phyloP scores from a whole-genome alignment of 1,140 invertebrate genomes.

The Zaprionus taronus region DNA sequence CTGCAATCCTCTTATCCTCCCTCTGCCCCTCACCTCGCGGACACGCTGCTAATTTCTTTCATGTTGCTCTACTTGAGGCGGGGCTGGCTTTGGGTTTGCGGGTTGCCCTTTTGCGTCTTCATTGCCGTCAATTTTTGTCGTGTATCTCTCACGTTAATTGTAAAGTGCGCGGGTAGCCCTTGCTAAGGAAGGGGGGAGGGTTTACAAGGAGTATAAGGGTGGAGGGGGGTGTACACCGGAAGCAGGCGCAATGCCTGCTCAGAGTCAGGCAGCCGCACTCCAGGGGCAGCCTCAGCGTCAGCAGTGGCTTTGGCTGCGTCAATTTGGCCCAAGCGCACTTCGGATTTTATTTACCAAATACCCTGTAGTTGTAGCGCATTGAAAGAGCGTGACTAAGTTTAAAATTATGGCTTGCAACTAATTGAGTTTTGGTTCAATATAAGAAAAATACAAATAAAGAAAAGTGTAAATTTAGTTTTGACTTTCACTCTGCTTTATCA shows the following conservation, averaged over 20 bases:
- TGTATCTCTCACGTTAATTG: conserved; percentile 73
- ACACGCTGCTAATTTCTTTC: conserved; percentile 79
- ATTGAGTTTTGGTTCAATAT: too few species aligned
- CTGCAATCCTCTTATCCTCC: not conserved
- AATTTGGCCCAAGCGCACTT: conserved; percentile 35
- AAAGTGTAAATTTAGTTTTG: too few species aligned
- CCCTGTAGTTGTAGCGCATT: conserved; percentile 6
- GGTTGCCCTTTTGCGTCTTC: conserved; percentile 36
- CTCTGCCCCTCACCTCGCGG: conserved; percentile 28
- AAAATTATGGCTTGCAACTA: too few species aligned
- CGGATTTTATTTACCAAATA: conserved; percentile 11
- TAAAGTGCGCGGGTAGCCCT: conserved; percentile 33
- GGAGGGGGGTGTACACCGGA: not conserved
- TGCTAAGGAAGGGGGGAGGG: not conserved
- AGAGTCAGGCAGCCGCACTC: conserved; percentile 55
- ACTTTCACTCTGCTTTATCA: too few species aligned
- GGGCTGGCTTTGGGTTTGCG: conserved; percentile 9
- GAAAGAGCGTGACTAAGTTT: too few species aligned
- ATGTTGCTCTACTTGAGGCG: conserved; percentile 50
- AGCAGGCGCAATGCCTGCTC: conserved; percentile 16
- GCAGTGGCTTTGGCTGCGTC: conserved; percentile 24
- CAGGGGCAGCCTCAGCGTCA: conserved; percentile 23
- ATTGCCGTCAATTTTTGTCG: conserved; percentile 49
- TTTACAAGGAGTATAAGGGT: not conserved
- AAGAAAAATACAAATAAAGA: too few species aligned